phyloP scores from a whole-genome alignment of 2,888 invertebrate species.

The Brenthis ino region DNA sequence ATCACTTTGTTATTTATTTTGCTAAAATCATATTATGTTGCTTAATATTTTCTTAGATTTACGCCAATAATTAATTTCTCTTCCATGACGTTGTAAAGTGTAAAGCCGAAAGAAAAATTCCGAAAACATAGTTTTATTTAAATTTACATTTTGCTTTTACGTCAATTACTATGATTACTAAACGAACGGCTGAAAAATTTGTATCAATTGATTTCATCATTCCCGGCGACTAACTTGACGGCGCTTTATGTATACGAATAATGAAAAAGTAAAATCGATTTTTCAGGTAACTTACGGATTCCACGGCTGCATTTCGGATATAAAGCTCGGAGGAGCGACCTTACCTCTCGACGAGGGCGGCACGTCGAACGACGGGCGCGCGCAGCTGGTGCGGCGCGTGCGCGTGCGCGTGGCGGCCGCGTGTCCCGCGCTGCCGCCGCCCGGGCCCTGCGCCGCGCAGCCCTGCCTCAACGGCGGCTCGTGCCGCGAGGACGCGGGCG shows the following conservation, averaged over 20 bases:
- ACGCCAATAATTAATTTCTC: too few relatives aligned
- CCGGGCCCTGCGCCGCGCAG: slow-evolving; percentile 64
- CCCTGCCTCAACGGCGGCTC: slow-evolving; percentile 81
- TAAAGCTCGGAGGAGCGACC: slow-evolving; percentile 87
- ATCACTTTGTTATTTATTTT: not conserved
- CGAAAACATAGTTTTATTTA: too few relatives aligned
- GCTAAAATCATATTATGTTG: not conserved
- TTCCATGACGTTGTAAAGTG: too few relatives aligned
- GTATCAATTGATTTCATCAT: too few relatives aligned
- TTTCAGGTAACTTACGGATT: slow-evolving; percentile 91
- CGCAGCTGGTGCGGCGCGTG: slow-evolving; percentile 62
- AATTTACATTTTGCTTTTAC: not conserved
- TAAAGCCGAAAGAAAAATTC: too few relatives aligned
- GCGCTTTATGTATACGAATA: too few relatives aligned
- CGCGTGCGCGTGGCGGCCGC: slow-evolving; percentile 55
- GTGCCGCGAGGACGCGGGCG: slow-evolving; percentile 74
- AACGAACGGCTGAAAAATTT: too few relatives aligned
- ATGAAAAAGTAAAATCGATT: not conserved
- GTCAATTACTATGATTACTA: too few relatives aligned
- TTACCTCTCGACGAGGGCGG: slow-evolving; percentile 85
- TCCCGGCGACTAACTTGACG: too few relatives aligned
- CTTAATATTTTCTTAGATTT: not conserved
- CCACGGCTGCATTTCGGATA: slow-evolving; percentile 94
- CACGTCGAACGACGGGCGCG: slow-evolving; percentile 61
- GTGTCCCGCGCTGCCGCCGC: slow-evolving; percentile 62